Evolutionary conservation across 2,888 invertebrate genomes (phyloP).

Genomic region (Melipona bicolor): DNA sequence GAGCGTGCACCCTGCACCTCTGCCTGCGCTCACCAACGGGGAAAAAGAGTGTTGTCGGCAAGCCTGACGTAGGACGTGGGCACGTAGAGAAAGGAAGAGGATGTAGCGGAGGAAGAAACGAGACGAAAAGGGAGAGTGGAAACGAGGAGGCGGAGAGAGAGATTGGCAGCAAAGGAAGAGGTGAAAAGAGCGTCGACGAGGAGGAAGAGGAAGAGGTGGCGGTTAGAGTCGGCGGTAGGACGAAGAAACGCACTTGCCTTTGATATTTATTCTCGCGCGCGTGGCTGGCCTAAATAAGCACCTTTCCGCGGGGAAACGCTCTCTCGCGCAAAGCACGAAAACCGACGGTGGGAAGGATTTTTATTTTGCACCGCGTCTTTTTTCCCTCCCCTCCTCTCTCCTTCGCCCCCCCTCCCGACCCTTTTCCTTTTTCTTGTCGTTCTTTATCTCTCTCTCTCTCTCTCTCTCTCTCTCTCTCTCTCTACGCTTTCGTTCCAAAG

Average conservation of each 20-base stretch:
- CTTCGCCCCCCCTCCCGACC: background rate
- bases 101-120: background rate
- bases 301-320: slow-evolving; percentile 58
- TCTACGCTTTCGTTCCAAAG: slow-evolving; percentile 38
- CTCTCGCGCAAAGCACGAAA: slow-evolving; percentile 53
- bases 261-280: slow-evolving; percentile 63
- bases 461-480: background rate
- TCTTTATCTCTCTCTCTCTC: no score
- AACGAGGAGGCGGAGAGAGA: slow-evolving; percentile 1
- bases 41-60: slow-evolving; percentile 34
- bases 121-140: background rate
- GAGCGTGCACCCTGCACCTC: slow-evolving; percentile 3
- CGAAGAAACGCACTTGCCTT: slow-evolving; percentile 61
- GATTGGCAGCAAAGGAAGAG: slow-evolving; percentile 41
- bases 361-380: slow-evolving; percentile 46
- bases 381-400: slow-evolving; percentile 1
- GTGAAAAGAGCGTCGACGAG: slow-evolving; percentile 50
- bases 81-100: background rate
- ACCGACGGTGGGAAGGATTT: slow-evolving; percentile 45
- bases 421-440: background rate
- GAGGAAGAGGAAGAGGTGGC: slow-evolving; percentile 6
- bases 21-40: slow-evolving; percentile 6
- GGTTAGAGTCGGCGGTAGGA: slow-evolving; percentile 28
- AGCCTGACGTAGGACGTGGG: background rate
- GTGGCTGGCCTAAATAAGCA: slow-evolving; percentile 59